Evolutionary conservation across 2,113 vertebrate genomes (phyloP).

Genomic region (Rissa tridactyla): DNA sequence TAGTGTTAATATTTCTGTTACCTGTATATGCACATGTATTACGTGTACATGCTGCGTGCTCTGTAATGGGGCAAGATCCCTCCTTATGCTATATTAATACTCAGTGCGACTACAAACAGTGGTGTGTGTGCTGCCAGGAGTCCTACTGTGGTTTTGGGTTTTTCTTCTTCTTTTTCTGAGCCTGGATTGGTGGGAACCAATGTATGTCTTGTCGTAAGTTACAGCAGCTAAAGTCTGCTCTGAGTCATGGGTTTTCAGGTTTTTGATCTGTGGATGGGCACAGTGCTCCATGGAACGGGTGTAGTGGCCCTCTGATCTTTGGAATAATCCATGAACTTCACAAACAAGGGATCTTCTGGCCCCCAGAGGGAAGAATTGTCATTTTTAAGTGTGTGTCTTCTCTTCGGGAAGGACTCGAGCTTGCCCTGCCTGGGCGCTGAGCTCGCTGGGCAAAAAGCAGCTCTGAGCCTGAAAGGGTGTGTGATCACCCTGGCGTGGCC

Average conservation of each 20-base stretch:
- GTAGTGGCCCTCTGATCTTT: neutral
- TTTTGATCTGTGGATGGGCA: neutral
- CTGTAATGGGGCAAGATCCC: neutral
- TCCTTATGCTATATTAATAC: neutral
- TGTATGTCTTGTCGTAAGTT: neutral
- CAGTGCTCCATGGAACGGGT: neutral
- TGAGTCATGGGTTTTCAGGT: neutral
- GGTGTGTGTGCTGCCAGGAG: neutral
- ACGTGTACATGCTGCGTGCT: neutral
- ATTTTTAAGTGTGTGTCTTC: neutral
- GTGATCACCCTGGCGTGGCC: accelerated
- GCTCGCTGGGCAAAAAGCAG: accelerated
- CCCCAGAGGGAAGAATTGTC: neutral
- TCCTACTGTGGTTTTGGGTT: neutral
- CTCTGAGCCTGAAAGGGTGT: neutral
- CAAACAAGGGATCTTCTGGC: neutral
- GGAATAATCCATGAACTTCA: neutral
- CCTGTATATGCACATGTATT: too few species aligned
- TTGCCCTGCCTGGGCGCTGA: neutral
- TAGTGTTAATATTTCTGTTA: neutral
- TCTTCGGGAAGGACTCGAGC: neutral
- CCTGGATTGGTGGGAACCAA: neutral
- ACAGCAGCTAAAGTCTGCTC: neutral
- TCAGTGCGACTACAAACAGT: neutral
- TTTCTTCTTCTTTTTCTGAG: neutral